Conservation (phyloP, 2,888 invertebrate species). For the Clanis bilineata region DNA sequence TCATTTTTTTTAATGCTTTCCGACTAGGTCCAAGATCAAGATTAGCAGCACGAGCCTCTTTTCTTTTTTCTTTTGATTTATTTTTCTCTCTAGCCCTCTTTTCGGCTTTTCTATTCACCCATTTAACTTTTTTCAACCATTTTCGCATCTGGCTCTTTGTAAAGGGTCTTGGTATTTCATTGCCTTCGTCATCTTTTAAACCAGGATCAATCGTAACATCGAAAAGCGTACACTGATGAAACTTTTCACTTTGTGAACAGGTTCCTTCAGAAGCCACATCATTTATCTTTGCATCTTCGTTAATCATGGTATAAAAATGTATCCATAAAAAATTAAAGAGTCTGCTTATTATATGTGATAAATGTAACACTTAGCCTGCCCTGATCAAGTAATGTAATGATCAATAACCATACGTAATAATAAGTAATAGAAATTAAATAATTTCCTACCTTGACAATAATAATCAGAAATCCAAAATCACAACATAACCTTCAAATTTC, state of each 20-base stretch:
- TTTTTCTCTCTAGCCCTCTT: slow-evolving; percentile 88
- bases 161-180: slow-evolving; percentile 70
- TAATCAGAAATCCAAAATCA: no score
- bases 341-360: no score
- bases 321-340: no score
- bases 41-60: slow-evolving; percentile 87
- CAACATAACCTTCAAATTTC: no score
- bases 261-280: slow-evolving; percentile 14
- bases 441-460: no score
- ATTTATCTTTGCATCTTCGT: neutral
- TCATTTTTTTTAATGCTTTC: slow-evolving; percentile 89
- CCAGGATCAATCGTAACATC: slow-evolving; percentile 72
- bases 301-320: neutral
- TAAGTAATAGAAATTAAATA: no score
- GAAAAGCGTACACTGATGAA: slow-evolving; percentile 62
- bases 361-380: no score
- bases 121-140: slow-evolving; percentile 86
- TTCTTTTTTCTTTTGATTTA: slow-evolving; percentile 86
- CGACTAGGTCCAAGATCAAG: slow-evolving; percentile 89
- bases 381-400: no score
- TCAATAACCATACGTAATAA: no score
- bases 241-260: slow-evolving; percentile 35
- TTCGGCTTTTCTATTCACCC: slow-evolving; percentile 86
- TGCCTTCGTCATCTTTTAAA: slow-evolving; percentile 69
- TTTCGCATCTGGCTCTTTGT: slow-evolving; percentile 86